Evolutionary conservation across 2,797 vertebrate species (phyloP).

Genomic region (Tarsius wallacei): DNA sequence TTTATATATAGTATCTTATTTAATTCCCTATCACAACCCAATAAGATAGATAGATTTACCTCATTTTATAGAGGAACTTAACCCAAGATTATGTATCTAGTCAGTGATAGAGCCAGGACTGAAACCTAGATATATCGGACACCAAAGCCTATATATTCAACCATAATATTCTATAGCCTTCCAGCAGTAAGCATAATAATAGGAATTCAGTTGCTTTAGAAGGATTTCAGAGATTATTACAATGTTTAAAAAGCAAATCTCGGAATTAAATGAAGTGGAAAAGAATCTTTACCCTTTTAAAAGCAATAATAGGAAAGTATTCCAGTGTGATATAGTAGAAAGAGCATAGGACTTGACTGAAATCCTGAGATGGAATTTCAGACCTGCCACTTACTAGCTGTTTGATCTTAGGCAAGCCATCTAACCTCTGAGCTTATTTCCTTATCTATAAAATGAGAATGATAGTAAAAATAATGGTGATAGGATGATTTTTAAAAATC

Average conservation of each 20-base stretch:
- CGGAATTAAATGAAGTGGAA: constrained; percentile 29
- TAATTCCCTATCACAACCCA: constrained; percentile 38
- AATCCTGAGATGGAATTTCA: constrained; percentile 51
- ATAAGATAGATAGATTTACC: constrained; percentile 42
- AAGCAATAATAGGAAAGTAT: constrained; percentile 45
- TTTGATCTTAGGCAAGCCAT: constrained; percentile 19
- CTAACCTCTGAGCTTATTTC: constrained; percentile 23
- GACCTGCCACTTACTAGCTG: background rate
- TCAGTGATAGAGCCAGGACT: constrained; percentile 33
- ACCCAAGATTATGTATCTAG: background rate
- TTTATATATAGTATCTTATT: constrained; percentile 26
- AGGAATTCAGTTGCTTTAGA: constrained; percentile 2
- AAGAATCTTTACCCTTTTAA: constrained; percentile 41
- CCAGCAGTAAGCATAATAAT: constrained; percentile 30
- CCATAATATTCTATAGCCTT: background rate
- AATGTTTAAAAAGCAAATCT: constrained; percentile 56
- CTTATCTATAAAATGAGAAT: constrained; percentile 51
- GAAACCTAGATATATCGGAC: background rate
- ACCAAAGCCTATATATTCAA: constrained; percentile 2
- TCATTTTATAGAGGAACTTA: constrained; percentile 43
- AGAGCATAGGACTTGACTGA: constrained; percentile 20
- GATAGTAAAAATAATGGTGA: constrained; percentile 46
- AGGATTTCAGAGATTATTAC: constrained; percentile 40
- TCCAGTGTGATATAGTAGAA: background rate
- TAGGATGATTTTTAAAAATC: background rate